phyloP scores from a whole-genome alignment of 2,113 vertebrate genomes.

The Marcusenius ussheri region DNA sequence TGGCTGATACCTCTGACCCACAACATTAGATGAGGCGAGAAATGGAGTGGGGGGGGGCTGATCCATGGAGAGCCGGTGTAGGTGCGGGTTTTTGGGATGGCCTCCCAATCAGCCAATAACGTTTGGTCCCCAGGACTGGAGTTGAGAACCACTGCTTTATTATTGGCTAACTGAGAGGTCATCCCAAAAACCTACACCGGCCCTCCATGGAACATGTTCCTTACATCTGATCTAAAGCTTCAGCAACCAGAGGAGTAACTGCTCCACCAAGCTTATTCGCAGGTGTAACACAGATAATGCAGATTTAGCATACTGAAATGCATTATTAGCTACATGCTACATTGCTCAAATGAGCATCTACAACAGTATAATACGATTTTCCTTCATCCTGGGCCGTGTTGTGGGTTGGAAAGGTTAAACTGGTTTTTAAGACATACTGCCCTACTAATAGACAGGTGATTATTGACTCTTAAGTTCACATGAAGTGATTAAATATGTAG shows the following conservation, averaged over 20 bases:
- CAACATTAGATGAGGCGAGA: not conserved
- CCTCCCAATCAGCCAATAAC: not conserved
- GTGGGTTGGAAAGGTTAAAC: not conserved
- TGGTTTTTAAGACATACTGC: not conserved
- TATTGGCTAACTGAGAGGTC: too few relatives aligned
- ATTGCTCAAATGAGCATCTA: not conserved
- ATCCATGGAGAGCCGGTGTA: not conserved
- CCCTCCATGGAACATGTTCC: too few relatives aligned
- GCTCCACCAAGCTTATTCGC: not conserved
- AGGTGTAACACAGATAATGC: not conserved
- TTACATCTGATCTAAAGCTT: not conserved
- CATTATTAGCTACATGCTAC: not conserved
- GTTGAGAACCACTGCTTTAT: too few relatives aligned
- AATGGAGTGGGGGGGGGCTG: not conserved
- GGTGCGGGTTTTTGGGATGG: not conserved
- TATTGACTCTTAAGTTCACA: not conserved
- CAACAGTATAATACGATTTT: not conserved
- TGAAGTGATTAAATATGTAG: not conserved
- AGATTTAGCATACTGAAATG: not conserved
- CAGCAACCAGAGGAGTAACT: not conserved
- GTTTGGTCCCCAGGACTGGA: too few relatives aligned
- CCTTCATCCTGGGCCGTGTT: not conserved
- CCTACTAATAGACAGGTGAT: not conserved
- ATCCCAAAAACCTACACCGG: too few relatives aligned
- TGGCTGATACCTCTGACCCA: not conserved